A percentile compares a stretch with the other conserved stretches of the same genome.
These are phyloP conservation scores for Campoletis raptor DNA, from an alignment of 2,888 invertebrate genomes.

Conservation along the genomic window DNA sequence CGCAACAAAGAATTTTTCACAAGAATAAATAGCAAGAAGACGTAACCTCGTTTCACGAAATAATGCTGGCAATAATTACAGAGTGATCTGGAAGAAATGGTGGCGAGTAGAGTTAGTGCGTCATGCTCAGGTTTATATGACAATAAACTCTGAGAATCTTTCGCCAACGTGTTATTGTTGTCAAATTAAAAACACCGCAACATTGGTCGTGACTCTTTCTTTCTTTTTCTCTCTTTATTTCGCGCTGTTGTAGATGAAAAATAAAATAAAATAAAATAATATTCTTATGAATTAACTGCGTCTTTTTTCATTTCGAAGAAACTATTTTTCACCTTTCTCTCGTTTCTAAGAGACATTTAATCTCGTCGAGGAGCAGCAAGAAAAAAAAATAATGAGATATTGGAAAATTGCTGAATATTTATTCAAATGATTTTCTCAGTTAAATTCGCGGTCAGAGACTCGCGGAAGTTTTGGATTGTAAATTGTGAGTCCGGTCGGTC, in stretches of 20 bases:
- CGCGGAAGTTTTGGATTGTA: not conserved
- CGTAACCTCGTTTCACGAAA: constrained; percentile 59
- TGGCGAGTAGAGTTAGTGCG: constrained; percentile 30
- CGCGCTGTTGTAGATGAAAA: not conserved
- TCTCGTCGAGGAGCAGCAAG: not conserved
- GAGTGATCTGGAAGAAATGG: constrained; percentile 19
- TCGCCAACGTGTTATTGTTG: constrained; percentile 18
- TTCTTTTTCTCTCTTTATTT: not conserved
- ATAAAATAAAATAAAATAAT: constrained; percentile 8
- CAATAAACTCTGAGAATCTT: constrained; percentile 46
- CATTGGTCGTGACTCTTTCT: constrained; percentile 41
- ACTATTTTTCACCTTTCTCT: constrained; percentile 33
- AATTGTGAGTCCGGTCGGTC: not conserved
- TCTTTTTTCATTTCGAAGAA: constrained; percentile 54
- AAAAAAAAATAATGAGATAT: not conserved
- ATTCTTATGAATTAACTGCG: constrained; percentile 56
- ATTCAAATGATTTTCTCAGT: not conserved
- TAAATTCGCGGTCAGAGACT: not conserved
- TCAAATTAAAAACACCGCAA: constrained; percentile 38
- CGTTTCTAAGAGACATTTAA: constrained; percentile 4
- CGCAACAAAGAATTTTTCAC: constrained; percentile 25
- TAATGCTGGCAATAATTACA: constrained; percentile 55
- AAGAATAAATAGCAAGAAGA: constrained; percentile 39
- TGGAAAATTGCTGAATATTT: not conserved
- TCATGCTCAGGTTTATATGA: constrained; percentile 31